Conservation (phyloP, 1,140 invertebrate genomes). For the Aphis gossypii region DNA sequence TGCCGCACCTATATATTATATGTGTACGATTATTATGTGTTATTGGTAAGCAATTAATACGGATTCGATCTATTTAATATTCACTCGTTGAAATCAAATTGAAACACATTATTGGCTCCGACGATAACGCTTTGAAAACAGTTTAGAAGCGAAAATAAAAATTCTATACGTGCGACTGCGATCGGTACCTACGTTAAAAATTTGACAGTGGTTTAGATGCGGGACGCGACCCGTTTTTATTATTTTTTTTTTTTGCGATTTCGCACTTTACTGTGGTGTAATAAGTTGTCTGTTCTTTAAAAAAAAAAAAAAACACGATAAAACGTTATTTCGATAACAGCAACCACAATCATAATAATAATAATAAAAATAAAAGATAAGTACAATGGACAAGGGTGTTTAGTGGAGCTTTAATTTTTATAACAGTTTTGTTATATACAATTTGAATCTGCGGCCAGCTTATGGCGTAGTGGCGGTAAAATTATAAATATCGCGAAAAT, state of each 20-base stretch:
- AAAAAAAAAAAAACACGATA: not conserved
- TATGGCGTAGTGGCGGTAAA: not conserved
- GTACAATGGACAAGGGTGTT: not conserved
- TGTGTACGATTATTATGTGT: not conserved
- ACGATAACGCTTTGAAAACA: not conserved
- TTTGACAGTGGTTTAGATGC: not conserved
- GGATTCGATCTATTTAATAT: not conserved
- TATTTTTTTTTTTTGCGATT: not conserved
- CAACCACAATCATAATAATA: not conserved
- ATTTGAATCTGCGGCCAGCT: not conserved
- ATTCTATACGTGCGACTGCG: not conserved
- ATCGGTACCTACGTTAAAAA: not conserved
- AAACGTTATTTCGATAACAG: not conserved
- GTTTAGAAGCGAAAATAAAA: not conserved
- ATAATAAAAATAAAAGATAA: conserved; percentile 31
- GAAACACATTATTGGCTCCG: not conserved
- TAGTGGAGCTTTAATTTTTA: conserved; percentile 1
- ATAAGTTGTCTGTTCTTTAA: not conserved
- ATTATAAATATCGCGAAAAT: not conserved
- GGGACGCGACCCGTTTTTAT: not conserved
- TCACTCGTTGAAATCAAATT: not conserved
- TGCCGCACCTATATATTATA: not conserved
- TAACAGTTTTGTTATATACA: not conserved
- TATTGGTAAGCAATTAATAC: not conserved
- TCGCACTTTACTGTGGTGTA: not conserved